Evolutionary conservation across 2,113 vertebrate genomes (phyloP), one percentile per base, ranked within the genome.

Genomic region (Bambusicola thoracicus): DNA sequence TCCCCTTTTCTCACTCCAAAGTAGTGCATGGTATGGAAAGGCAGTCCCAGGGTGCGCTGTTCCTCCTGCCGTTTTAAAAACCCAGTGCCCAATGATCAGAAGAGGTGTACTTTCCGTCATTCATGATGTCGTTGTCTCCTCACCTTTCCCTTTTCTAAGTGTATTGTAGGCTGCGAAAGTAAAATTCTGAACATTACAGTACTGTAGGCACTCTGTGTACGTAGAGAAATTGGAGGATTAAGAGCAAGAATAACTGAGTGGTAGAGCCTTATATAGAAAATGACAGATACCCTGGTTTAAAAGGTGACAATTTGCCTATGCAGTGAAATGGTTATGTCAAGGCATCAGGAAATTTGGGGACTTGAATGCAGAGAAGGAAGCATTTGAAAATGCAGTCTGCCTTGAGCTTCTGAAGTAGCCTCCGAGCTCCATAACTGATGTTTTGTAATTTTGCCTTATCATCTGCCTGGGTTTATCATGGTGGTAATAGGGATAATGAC

Each of bases 401-500:
- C 68, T 48, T 77, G 84, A 95, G 97, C 84, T 67, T 94, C 92
- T 92, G 59, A 89, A 78, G 95, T 80, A 82, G 76, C 93, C 88
- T 61, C 80, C 0, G 8, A 96, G 95, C 94, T 95, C 95, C 95
- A 96, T 87, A 97, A 97, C 95, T 92, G 96, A 97, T 96, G 94
- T 93, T 97, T 97, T 95, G 95, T 96, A 97, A 98, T 97, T 97
- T 96, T 88, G 96, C 91, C 96, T 97, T 97, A 93, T 96, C 97
- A 97, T 98, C 95, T 97, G 96, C 93, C 96, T 81, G 93, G 97
- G 95, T 97, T 98, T 97, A 95, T 98, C 97, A 96, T 81, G 94
- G 95, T 93, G 81, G 97, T 98, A 97, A 98, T 97, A 96, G 96
- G 97, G 96, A 96, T 97, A 97, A 97, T 97, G 98, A 96, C 91